These are phyloP conservation scores for Mastomys coucha DNA, from an alignment of 2,113 vertebrate species.

Conservation along the genomic window DNA sequence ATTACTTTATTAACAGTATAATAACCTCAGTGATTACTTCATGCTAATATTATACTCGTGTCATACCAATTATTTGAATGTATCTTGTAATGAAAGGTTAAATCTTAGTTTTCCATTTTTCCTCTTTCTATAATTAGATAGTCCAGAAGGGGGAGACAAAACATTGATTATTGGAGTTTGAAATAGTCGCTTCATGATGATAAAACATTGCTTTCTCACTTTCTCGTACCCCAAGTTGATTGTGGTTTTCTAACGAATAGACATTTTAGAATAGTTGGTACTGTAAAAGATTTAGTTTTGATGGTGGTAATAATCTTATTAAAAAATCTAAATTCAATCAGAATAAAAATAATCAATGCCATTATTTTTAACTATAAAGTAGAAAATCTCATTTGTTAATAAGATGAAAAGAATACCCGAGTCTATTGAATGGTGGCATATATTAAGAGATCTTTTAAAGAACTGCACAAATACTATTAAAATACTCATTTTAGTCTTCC, in stretches of 20 bases:
- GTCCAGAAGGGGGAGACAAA: conserved; percentile 86
- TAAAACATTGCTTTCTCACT: conserved; percentile 46
- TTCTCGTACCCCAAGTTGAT: conserved; percentile 20
- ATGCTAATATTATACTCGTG: neutral
- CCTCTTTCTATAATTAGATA: conserved; percentile 45
- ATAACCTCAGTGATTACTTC: conserved; percentile 4
- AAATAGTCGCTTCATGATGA: conserved; percentile 31
- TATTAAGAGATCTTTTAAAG: conserved; percentile 72
- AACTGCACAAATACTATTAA: conserved; percentile 61
- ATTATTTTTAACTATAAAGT: conserved; percentile 75
- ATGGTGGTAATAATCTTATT: conserved; percentile 55
- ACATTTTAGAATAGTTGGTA: conserved; percentile 44
- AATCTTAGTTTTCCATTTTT: conserved; percentile 14
- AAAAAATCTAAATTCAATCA: conserved; percentile 68
- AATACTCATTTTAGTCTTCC: conserved; percentile 46
- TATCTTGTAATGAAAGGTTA: conserved; percentile 35
- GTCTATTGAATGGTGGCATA: conserved; percentile 58
- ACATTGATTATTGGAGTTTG: conserved; percentile 73
- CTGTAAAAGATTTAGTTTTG: conserved; percentile 69
- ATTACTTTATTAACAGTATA: conserved; percentile 53
- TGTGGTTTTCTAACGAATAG: conserved; percentile 43
- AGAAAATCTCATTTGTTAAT: conserved; percentile 66
- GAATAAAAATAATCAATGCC: conserved; percentile 67
- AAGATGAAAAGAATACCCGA: conserved; percentile 67
- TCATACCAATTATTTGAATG: conserved; percentile 54